Evolutionary conservation across 2,797 vertebrate species (phyloP), one percentile per base, ranked within the genome.

Genomic region (Acrocephalus scirpaceus): DNA sequence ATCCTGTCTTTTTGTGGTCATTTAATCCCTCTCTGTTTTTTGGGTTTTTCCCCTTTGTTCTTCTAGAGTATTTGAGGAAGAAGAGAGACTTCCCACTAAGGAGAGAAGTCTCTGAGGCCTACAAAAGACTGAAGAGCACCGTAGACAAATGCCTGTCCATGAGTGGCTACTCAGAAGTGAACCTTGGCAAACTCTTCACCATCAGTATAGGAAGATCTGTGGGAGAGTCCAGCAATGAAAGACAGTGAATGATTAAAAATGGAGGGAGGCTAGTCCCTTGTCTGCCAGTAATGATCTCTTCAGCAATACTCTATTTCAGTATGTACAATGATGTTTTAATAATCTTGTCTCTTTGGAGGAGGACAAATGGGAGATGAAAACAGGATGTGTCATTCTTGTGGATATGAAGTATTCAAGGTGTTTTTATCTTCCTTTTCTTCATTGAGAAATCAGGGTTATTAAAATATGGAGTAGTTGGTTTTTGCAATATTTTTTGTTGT

Each of bases 161-260:
- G 96, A 99, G 99, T 54, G 97, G 98, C 96, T 99, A 99, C 98
- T 99, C 99, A 0, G 99, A 99, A 97, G 98, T 99, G 89, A 99
- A 99, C 97, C 99, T 99, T 50, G 90, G 98, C 97, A 99, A 99
- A 96, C 98, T 99, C 95, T 99, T 99, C 90, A 93, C 98, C 40
- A 61, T 98, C 96, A 97, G 90, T 40, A 87, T 98, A 36, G 96
- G 98, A 94, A 99, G 98, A 98, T 98, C 97, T 97, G 50, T 60
- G 72, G 90, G 54, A 80, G 79, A 95, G 81, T 50, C 75, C 80
- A 92, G 3, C 67, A 88, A 77, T 42, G 90, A 94, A 45, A 88
- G 86, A 60, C 90, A 65, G 32, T 95, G 82, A 88, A 30, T 13
- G 61, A 57, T 67, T 40, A 45, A 81, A 85, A 74, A 50, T 26